Percentiles rank a stretch among this genome's conserved stretches.
These are phyloP conservation scores for Neotragus moschatus DNA, from an alignment of 2,113 vertebrate genomes.

Conservation along the genomic window DNA sequence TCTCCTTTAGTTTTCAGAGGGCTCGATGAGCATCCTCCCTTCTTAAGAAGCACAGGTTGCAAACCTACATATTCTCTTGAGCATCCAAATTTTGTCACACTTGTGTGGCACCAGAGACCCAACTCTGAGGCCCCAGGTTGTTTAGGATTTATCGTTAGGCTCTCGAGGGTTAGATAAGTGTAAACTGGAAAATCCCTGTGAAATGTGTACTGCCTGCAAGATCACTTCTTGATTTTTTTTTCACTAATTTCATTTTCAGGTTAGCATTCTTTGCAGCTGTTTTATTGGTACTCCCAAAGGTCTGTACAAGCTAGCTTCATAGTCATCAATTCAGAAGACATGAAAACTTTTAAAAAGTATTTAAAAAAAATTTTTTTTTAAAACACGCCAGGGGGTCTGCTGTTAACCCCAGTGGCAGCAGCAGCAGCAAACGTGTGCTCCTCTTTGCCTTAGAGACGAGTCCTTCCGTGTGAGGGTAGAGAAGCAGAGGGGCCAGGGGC, in stretches of 20 bases:
- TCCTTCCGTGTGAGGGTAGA: not conserved
- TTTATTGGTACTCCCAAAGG: slow-evolving; percentile 32
- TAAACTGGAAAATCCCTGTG: slow-evolving; percentile 62
- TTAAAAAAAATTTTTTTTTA: accelerated
- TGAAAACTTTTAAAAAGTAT: not conserved
- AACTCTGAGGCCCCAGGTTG: not conserved
- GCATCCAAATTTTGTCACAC: not conserved
- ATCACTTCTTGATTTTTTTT: slow-evolving; percentile 43
- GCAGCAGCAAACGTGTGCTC: not conserved
- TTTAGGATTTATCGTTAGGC: slow-evolving; percentile 46
- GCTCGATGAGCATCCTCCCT: not conserved
- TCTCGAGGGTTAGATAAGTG: slow-evolving; percentile 28
- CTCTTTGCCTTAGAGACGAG: not conserved
- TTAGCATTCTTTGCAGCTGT: not conserved
- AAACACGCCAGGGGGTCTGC: not conserved
- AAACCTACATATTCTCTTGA: not conserved
- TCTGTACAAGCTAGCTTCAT: not conserved
- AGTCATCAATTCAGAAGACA: not conserved
- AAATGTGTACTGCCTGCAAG: slow-evolving; percentile 35
- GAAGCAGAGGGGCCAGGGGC: accelerated
- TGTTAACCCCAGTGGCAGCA: not conserved
- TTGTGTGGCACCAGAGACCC: not conserved
- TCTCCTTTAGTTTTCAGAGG: not conserved
- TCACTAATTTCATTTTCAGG: slow-evolving; percentile 42
- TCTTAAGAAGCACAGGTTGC: not conserved